Evolutionary conservation across 2,888 invertebrate genomes (phyloP).

Genomic region (Agonopterix heracliana): DNA sequence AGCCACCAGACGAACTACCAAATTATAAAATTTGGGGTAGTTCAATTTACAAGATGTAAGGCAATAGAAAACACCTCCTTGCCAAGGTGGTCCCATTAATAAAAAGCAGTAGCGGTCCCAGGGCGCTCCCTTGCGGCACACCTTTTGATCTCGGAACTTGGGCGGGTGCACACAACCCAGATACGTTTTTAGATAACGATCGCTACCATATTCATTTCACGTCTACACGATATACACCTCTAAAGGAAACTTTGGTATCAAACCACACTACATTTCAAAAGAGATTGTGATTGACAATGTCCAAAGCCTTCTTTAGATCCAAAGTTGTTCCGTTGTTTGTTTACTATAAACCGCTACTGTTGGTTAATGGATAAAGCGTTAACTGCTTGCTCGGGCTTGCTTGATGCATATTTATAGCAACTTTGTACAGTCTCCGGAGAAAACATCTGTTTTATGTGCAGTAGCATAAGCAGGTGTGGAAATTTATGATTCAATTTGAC

Average conservation of each 20-base stretch:
- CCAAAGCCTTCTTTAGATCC: conserved; percentile 25
- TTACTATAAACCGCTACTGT: conserved; percentile 42
- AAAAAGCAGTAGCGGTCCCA: conserved; percentile 29
- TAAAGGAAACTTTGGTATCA: conserved; percentile 21
- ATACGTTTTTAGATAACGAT: conserved; percentile 44
- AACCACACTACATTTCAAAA: conserved; percentile 19
- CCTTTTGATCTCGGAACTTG: conserved; percentile 36
- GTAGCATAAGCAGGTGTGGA: conserved; percentile 34
- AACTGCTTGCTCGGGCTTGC: conserved; percentile 34
- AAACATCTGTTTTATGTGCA: conserved; percentile 37
- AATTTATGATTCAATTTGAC: conserved; percentile 33
- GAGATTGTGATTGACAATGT: conserved; percentile 17
- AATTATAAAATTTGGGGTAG: neutral
- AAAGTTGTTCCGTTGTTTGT: conserved; percentile 34
- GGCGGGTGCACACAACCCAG: conserved; percentile 17
- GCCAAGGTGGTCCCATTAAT: conserved; percentile 25
- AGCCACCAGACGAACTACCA: no score
- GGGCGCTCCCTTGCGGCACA: conserved; percentile 37
- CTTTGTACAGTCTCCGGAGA: conserved; percentile 32
- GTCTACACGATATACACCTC: conserved; percentile 20
- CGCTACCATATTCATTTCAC: conserved; percentile 25
- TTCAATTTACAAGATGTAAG: neutral
- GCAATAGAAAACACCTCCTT: conserved; percentile 12
- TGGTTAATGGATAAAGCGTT: conserved; percentile 52
- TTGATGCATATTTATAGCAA: conserved; percentile 49